Evolutionary conservation across 1,140 invertebrate genomes (phyloP), one percentile per base, ranked within the genome.

Genomic region (Euura saliciscinereae): DNA sequence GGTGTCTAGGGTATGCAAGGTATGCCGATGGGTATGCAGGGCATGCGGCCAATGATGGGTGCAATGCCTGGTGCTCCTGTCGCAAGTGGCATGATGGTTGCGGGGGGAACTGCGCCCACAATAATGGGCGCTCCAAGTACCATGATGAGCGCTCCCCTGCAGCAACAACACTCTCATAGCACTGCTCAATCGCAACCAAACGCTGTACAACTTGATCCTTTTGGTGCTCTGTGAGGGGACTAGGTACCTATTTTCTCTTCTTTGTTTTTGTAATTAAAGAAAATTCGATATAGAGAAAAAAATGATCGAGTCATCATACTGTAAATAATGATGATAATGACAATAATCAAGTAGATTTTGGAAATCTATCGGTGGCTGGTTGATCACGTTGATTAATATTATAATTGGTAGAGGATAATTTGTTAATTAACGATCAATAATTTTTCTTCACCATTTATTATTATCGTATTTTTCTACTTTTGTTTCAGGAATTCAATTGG

Each of bases 171-270:
- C 64, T 77, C 81, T 68, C 84, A 82, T 72, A 77, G 75, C 2
- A 78, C 82, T 71, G 75, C 79, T 75, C 83, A 82, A 71, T 76
- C 82, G 69, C 82, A 85, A 71, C 81, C 78, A 78, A 86, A 86
- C 74, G 82, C 82, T 74, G 84, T 88, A 69, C 86, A 87, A 73
- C 82, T 88, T 65, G 87, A 88, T 82, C 87, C 87, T 51, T 88
- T 88, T 74, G 87, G 87, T 83, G 87, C 87, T 80, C 85, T 88
- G 74, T 88, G 85, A 88, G 84, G 75, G 76, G 78, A 78, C 79
- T 85, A 85, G 84, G 84, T 85, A 85, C 78, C 73, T 76, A 78
- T 79, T 64, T 73, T 10, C 28, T 44, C 66, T 45, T 44, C 66
- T 28, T 28, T 28, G 0, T 28, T 28, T 28, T 28, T 28, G 0